Conservation (phyloP, 2,113 vertebrate genomes). For the Psephotus haematonotus region DNA sequence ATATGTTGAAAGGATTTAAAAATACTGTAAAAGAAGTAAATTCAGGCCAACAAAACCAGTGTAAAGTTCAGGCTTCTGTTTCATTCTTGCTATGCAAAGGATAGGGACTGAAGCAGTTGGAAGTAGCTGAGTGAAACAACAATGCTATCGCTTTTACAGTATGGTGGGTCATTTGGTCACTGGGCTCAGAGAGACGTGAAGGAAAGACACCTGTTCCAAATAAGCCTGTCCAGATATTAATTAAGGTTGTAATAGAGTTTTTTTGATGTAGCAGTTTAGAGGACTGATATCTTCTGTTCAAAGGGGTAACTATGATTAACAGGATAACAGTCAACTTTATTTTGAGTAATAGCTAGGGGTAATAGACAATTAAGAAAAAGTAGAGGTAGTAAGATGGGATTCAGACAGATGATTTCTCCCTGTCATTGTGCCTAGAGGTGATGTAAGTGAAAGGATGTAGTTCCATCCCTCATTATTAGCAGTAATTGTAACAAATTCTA, state of each 20-base stretch:
- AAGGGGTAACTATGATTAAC: background rate
- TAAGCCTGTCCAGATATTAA: background rate
- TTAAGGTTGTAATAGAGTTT: background rate
- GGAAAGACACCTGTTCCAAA: background rate
- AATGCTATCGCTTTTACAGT: background rate
- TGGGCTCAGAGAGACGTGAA: background rate
- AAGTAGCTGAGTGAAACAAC: background rate
- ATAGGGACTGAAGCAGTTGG: background rate
- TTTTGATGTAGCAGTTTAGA: background rate
- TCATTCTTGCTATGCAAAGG: background rate
- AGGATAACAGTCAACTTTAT: background rate
- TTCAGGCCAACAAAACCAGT: background rate
- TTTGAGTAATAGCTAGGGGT: background rate
- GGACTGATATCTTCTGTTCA: background rate
- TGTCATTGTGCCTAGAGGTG: background rate
- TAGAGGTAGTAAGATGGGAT: background rate
- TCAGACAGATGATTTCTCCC: background rate
- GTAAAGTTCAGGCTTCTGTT: conserved; percentile 32
- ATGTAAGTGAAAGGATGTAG: background rate
- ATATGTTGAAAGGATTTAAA: conserved; percentile 2
- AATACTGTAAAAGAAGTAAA: conserved; percentile 1
- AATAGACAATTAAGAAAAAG: background rate
- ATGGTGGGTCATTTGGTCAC: background rate
- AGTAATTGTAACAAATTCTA: background rate
- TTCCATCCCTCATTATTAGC: background rate